These are phyloP conservation scores for Ennomos quercinarius DNA, from an alignment of 2,888 invertebrate genomes.

Conservation along the genomic window DNA sequence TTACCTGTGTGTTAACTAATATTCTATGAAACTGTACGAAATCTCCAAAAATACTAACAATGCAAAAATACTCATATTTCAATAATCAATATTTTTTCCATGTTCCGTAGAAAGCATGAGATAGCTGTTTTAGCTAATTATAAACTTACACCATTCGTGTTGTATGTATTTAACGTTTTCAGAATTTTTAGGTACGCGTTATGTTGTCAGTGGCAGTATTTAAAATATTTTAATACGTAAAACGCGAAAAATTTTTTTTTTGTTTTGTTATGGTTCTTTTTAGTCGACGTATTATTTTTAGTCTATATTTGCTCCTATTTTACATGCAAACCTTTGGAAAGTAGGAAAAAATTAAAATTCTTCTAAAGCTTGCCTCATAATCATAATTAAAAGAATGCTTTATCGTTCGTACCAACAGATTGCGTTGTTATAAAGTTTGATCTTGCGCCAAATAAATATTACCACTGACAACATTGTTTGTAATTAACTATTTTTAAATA, in stretches of 20 bases:
- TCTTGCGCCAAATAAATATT: conserved; percentile 7
- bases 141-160: conserved; percentile 49
- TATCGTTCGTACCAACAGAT: background rate
- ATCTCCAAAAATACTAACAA: conserved; percentile 9
- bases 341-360: no score
- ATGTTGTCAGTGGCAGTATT: conserved; percentile 21
- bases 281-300: background rate
- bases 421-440: no score
- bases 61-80: conserved; percentile 27
- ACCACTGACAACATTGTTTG: conserved; percentile 41
- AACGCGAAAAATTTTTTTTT: no score
- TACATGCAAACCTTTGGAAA: no score
- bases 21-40: no score
- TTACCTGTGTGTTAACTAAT: no score
- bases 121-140: conserved; percentile 50
- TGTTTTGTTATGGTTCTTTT: no score
- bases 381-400: no score
- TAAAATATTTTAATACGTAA: background rate
- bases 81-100: conserved; percentile 39
- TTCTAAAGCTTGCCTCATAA: no score
- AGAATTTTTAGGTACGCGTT: conserved; percentile 21
- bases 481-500: no score
- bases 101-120: conserved; percentile 52
- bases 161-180: conserved; percentile 29
- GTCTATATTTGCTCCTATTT: no score